phyloP scores from a whole-genome alignment of 2,888 invertebrate species.

The Heliconius charithonia region DNA sequence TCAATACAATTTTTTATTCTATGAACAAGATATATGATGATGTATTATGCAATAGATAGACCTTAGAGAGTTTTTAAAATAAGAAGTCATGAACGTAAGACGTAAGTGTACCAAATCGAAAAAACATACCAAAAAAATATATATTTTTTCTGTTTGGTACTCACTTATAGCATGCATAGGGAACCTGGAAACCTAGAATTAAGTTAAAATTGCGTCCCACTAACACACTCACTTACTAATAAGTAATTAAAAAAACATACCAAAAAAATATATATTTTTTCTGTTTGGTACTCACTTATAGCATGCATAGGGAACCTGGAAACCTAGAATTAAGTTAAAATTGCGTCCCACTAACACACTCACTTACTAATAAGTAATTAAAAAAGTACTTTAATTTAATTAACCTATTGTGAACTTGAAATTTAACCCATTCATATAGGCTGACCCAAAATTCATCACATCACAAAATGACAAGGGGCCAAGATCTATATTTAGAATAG shows the following conservation, averaged over 20 bases:
- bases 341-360: too few species aligned
- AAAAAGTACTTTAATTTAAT: too few species aligned
- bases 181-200: background rate
- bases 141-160: background rate
- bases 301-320: background rate
- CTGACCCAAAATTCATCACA: background rate
- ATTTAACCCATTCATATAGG: background rate
- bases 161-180: background rate
- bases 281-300: background rate
- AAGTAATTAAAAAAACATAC: too few species aligned
- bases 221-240: too few species aligned
- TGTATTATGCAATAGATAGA: background rate
- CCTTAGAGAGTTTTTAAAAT: too few species aligned
- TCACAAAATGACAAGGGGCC: background rate
- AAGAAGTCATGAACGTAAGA: background rate
- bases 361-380: too few species aligned
- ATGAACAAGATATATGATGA: background rate
- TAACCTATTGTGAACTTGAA: too few species aligned
- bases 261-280: too few species aligned
- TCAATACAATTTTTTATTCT: background rate
- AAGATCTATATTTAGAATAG: constrained; percentile 3
- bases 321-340: background rate
- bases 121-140: background rate
- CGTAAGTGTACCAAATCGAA: background rate
- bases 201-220: background rate